These are phyloP conservation scores for Danio rerio DNA, from an alignment of 2,113 vertebrate genomes.

Conservation along the genomic window DNA sequence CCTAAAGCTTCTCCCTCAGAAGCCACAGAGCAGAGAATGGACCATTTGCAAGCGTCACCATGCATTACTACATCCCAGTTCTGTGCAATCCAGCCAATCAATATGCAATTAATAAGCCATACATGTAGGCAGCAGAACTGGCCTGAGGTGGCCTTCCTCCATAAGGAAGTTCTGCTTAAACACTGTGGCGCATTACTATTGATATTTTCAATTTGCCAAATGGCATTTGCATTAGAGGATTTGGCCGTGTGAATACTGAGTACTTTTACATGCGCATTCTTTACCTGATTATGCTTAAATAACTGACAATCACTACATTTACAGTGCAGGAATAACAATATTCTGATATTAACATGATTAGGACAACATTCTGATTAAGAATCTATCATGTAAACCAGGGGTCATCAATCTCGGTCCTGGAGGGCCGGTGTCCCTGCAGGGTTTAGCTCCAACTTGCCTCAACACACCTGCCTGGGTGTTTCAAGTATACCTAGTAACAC, in stretches of 20 bases:
- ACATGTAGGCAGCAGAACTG: slow-evolving; percentile 38
- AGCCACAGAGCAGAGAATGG: slow-evolving; percentile 12
- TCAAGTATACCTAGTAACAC: too few species aligned
- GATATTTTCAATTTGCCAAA: slow-evolving; percentile 39
- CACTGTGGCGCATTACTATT: slow-evolving; percentile 38
- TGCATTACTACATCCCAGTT: slow-evolving; percentile 21
- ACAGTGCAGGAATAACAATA: too few species aligned
- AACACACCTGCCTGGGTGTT: too few species aligned
- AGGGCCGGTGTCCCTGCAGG: too few species aligned
- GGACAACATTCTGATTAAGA: too few species aligned
- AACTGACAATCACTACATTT: too few species aligned
- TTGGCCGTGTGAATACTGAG: not conserved
- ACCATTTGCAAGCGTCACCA: slow-evolving; percentile 4
- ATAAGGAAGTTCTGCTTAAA: slow-evolving; percentile 23
- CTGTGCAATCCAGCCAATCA: slow-evolving; percentile 43
- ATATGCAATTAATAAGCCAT: slow-evolving; percentile 55
- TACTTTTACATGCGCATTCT: too few species aligned
- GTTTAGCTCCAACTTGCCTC: too few species aligned
- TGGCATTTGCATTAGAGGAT: slow-evolving; percentile 35
- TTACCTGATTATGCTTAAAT: too few species aligned
- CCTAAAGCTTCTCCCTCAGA: slow-evolving; percentile 6
- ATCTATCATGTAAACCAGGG: too few species aligned
- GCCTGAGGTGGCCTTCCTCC: not conserved
- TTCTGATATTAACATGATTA: too few species aligned
- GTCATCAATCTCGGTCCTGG: too few species aligned